Evolutionary conservation across 2,797 vertebrate species (phyloP), one percentile per base, ranked within the genome.

Genomic region (Cirrhinus molitorella): DNA sequence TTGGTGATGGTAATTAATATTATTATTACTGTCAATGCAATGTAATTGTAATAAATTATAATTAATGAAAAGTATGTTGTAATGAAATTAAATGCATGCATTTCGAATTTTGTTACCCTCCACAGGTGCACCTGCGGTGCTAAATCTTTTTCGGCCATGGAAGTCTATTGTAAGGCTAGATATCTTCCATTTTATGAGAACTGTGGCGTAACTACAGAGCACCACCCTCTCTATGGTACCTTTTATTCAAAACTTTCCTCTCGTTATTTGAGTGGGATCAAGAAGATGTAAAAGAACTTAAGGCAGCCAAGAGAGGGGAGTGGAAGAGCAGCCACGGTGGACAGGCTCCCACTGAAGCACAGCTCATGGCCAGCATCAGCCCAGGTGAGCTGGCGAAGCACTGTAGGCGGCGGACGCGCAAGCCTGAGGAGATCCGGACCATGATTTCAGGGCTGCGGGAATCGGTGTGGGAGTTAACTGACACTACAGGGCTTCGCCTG

Each of bases 251-350:
- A 83, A 68, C 37, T 81, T 6, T 88, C 85, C 21, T 49, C 31
- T 40, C 84, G 87, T 7, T 89, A 45, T 89, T 85, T 75, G 70
- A 87, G 23, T 89, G 87, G 85, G 85, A 88, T 66, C 45, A 87
- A 57, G 23, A 85, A 17, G 84, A 88, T 63, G 59, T 87, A 7
- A 31, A 55, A 49, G 28, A 66, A 55, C 71, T 85, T 40, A 82
- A 86, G 68, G 77, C 73, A 8, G 59, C 87, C 81, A 89, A 87
- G 70, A 57, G 79, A 70, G 59, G 43, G 17, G 83, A 86, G 72
- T 68, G 70, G 25, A 53, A 34, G 17, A 34, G 23, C 47, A 73
- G 25, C 47, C 72, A 74, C 47, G 67, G 40, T 47, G 45, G 68
- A 72, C 23, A 49, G 45, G 2, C 40, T 70, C 40, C 40, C 7